Evolutionary conservation across 2,113 vertebrate genomes (phyloP).

Genomic region (Cyanoramphus novaezelandiae): DNA sequence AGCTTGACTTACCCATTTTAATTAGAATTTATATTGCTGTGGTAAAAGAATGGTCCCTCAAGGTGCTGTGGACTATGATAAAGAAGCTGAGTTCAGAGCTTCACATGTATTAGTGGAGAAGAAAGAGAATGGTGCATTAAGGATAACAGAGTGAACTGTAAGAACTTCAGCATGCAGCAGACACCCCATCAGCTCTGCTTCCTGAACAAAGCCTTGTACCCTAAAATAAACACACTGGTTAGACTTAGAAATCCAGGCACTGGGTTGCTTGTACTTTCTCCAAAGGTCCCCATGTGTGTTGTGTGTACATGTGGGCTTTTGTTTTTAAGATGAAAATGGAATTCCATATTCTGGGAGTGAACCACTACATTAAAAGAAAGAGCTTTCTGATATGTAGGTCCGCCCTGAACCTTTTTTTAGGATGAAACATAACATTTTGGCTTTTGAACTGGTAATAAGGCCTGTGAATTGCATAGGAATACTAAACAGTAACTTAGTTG

Average conservation of each 20-base stretch:
- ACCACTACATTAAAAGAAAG: not conserved
- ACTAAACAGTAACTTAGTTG: not conserved
- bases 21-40: slow-evolving; percentile 35
- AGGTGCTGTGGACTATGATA: not conserved
- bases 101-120: not conserved
- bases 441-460: not conserved
- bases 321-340: not conserved
- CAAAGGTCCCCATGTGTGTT: not conserved
- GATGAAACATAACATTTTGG: not conserved
- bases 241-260: not conserved
- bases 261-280: not conserved
- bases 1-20: slow-evolving; percentile 26
- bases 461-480: not conserved
- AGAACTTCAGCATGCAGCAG: not conserved
- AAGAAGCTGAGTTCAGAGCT: not conserved
- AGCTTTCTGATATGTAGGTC: not conserved
- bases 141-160: not conserved
- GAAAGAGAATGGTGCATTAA: not conserved
- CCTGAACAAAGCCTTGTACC: not conserved
- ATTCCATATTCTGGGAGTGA: not conserved
- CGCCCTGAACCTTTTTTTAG: not conserved
- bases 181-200: not conserved
- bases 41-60: not conserved
- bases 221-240: not conserved
- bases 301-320: not conserved